Conservation (phyloP, 2,888 invertebrate genomes). For the Aporophyla nigra region DNA sequence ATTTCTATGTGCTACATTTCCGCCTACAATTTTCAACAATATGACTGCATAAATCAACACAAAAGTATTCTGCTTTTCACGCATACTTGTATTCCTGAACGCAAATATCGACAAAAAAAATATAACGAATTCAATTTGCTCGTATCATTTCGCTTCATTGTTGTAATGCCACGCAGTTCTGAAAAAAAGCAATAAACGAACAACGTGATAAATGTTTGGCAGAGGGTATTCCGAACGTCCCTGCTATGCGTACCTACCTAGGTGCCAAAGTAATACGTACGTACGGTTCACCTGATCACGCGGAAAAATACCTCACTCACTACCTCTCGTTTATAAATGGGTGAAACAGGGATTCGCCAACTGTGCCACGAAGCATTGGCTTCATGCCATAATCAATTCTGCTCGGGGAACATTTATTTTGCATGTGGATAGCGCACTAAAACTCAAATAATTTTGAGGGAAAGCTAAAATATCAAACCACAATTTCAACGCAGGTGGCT, state of each 20-base stretch:
- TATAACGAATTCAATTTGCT: constrained; percentile 30
- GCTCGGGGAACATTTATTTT: constrained; percentile 61
- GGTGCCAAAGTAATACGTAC: constrained; percentile 43
- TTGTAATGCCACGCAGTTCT: constrained; percentile 21
- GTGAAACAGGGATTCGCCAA: constrained; percentile 67
- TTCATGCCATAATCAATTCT: constrained; percentile 72
- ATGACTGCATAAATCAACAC: constrained; percentile 29
- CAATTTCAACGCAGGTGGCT: constrained; percentile 29
- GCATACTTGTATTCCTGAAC: neutral
- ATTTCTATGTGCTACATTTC: constrained; percentile 28
- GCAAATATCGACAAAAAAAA: constrained; percentile 14
- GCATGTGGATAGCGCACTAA: constrained; percentile 55
- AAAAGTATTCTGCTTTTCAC: neutral
- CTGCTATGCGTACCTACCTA: constrained; percentile 38
- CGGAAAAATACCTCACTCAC: constrained; percentile 55
- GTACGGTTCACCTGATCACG: constrained; percentile 51
- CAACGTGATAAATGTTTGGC: constrained; percentile 48
- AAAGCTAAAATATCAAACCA: constrained; percentile 48
- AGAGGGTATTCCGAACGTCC: constrained; percentile 33
- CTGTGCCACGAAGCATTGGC: constrained; percentile 67
- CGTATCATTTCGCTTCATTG: constrained; percentile 32
- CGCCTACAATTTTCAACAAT: neutral
- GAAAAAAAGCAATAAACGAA: constrained; percentile 54
- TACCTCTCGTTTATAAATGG: constrained; percentile 57
- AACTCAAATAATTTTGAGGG: constrained; percentile 52